Percentiles rank a stretch among this genome's conserved stretches.
Conservation (phyloP, 2,888 invertebrate genomes). For the Ligdia adustata region DNA sequence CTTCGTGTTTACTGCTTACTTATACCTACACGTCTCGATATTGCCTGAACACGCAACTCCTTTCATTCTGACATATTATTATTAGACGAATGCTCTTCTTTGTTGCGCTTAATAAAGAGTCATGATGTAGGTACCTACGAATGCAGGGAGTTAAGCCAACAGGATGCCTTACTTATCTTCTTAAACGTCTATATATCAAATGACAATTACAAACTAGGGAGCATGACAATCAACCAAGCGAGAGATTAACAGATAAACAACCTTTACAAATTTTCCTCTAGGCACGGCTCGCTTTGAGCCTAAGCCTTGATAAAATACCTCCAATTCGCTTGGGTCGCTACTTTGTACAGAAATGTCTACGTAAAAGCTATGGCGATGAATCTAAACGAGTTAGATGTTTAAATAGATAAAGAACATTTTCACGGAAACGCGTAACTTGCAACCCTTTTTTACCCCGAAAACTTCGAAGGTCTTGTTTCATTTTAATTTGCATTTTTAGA, state of each 20-base stretch:
- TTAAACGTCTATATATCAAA: too few species aligned
- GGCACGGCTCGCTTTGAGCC: slow-evolving; percentile 13
- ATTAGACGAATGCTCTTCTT: too few species aligned
- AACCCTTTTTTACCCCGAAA: slow-evolving; percentile 48
- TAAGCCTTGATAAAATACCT: slow-evolving; percentile 27
- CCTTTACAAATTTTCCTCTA: slow-evolving; percentile 8
- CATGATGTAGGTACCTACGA: too few species aligned
- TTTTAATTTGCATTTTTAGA: slow-evolving; percentile 44
- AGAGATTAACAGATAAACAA: slow-evolving; percentile 4
- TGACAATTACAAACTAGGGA: not conserved
- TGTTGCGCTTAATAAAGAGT: too few species aligned
- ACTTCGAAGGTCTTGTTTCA: slow-evolving; percentile 45
- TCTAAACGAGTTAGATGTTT: slow-evolving; percentile 32
- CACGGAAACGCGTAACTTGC: slow-evolving; percentile 48
- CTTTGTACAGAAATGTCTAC: slow-evolving; percentile 26
- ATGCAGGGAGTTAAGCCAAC: too few species aligned
- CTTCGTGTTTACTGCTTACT: slow-evolving; percentile 59
- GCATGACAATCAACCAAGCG: not conserved
- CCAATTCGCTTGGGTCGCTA: slow-evolving; percentile 27
- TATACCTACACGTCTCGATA: slow-evolving; percentile 53
- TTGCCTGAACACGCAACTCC: slow-evolving; percentile 35
- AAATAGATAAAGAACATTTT: slow-evolving; percentile 32
- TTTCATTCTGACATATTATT: too few species aligned
- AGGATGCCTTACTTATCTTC: too few species aligned
- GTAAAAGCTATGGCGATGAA: slow-evolving; percentile 28